phyloP scores from a whole-genome alignment of 2,888 invertebrate species.

The Sinhomidia bicolor region DNA sequence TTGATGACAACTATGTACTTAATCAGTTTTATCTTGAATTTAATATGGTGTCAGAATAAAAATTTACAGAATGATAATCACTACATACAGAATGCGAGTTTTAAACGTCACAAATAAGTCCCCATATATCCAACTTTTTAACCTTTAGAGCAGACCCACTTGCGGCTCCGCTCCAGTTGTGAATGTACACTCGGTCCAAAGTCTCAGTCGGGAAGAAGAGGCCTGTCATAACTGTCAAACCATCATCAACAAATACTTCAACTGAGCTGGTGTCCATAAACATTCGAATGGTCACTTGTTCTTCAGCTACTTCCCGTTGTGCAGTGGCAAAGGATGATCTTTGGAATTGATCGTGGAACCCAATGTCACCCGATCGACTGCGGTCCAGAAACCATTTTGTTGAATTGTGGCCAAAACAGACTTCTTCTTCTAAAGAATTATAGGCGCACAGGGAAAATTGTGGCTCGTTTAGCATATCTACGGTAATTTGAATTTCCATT shows the following conservation, averaged over 20 bases:
- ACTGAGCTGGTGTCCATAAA: constrained; percentile 73
- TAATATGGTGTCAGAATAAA: no score
- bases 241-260: constrained; percentile 77
- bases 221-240: constrained; percentile 73
- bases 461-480: constrained; percentile 25
- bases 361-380: constrained; percentile 61
- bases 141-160: background rate
- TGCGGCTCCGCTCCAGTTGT: constrained; percentile 30
- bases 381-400: constrained; percentile 71
- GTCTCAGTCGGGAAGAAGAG: constrained; percentile 74
- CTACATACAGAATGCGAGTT: no score
- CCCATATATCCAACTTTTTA: constrained; percentile 31
- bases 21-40: no score
- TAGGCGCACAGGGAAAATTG: constrained; percentile 56
- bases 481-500: constrained; percentile 52
- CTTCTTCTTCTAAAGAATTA: constrained; percentile 54
- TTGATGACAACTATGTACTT: no score
- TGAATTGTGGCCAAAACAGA: constrained; percentile 66
- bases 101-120: background rate
- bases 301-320: constrained; percentile 19
- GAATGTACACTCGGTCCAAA: constrained; percentile 39
- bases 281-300: constrained; percentile 61
- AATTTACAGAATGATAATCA: no score
- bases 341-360: constrained; percentile 48
- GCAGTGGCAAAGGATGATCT: constrained; percentile 31